These are phyloP conservation scores for Microtus montanus DNA, from an alignment of 2,113 vertebrate genomes.

Conservation along the genomic window DNA sequence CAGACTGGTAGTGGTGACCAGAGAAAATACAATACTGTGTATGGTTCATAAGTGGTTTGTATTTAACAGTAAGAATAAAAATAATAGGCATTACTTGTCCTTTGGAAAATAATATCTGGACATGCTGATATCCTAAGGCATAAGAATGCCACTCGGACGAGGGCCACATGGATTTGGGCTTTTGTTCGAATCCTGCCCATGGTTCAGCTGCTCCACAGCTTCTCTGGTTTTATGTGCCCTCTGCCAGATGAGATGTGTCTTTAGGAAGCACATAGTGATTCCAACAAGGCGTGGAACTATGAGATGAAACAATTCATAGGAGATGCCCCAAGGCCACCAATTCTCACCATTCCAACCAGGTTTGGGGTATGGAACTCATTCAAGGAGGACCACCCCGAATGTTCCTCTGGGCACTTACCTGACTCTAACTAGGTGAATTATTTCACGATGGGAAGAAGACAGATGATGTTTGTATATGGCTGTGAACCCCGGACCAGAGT, in stretches of 20 bases:
- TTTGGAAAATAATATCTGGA: constrained; percentile 1
- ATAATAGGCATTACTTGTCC: not conserved
- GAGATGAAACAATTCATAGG: not conserved
- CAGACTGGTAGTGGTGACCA: not conserved
- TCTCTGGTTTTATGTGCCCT: not conserved
- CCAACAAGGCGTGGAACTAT: not conserved
- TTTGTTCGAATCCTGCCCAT: not conserved
- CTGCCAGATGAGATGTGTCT: not conserved
- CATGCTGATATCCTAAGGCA: not conserved
- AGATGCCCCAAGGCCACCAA: not conserved
- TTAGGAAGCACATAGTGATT: not conserved
- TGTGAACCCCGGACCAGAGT: not conserved
- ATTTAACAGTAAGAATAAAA: not conserved
- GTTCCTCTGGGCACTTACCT: not conserved
- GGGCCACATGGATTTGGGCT: not conserved
- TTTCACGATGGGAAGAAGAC: not conserved
- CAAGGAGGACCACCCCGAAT: not conserved
- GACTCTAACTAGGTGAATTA: not conserved
- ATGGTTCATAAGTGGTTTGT: not conserved
- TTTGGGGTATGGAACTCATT: not conserved
- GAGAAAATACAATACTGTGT: not conserved
- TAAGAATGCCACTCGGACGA: not conserved
- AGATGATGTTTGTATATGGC: not conserved
- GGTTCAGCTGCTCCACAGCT: not conserved
- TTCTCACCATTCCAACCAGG: not conserved